A percentile compares a stretch with the other conserved stretches of the same genome.
phyloP scores from a whole-genome alignment of 2,797 vertebrate genomes.

The Phalloptychus januarius region DNA sequence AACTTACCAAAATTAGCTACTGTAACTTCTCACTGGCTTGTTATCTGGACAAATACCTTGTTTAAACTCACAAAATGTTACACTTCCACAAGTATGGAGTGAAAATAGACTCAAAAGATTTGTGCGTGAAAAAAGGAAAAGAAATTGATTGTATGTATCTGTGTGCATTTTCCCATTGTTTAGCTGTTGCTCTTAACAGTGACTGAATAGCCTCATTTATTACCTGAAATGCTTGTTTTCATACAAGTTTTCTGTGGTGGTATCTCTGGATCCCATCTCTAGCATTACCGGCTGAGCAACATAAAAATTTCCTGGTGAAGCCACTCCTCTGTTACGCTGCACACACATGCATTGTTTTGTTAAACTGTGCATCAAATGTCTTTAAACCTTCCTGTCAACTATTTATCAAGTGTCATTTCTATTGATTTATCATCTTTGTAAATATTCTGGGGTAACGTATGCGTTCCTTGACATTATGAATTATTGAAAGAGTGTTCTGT shows the following conservation, averaged over 20 bases:
- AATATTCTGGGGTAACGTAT: not conserved
- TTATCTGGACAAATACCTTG: not conserved
- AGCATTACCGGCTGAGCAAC: conserved; percentile 7
- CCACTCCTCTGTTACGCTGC: not conserved
- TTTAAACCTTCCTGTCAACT: not conserved
- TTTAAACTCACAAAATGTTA: not conserved
- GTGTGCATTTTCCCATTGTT: not conserved
- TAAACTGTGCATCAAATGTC: not conserved
- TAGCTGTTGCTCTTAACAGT: not conserved
- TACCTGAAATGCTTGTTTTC: not conserved
- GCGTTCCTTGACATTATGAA: not conserved
- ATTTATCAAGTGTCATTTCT: not conserved
- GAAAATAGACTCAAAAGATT: too few species aligned
- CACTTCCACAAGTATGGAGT: not conserved
- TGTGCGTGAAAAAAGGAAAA: too few species aligned
- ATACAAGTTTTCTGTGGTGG: not conserved
- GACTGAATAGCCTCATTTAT: not conserved
- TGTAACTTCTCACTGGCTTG: not conserved
- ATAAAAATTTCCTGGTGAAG: not conserved
- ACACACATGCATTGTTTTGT: not conserved
- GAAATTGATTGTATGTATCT: not conserved
- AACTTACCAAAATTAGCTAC: not conserved
- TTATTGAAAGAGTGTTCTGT: not conserved
- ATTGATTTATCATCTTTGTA: not conserved
- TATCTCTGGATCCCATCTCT: not conserved